Percentiles rank a stretch among this genome's conserved stretches.
phyloP scores from a whole-genome alignment of 1,140 invertebrate genomes.

The Liolophura sinensis region DNA sequence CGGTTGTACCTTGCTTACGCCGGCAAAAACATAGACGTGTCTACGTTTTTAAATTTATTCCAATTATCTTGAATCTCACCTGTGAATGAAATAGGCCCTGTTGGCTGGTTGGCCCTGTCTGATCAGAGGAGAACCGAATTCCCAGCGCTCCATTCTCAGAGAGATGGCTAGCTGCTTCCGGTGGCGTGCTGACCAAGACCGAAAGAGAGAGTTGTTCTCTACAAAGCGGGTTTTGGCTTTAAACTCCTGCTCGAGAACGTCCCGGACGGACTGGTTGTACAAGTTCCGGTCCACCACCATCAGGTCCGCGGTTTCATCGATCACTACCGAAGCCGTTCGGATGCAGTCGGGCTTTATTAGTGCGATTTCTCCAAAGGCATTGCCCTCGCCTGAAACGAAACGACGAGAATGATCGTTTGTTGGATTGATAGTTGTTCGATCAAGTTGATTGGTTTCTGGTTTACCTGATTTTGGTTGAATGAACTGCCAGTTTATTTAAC shows the following conservation, averaged over 20 bases:
- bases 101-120: constrained; percentile 37
- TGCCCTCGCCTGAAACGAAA: constrained; percentile 36
- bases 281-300: constrained; percentile 45
- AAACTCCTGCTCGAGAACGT: constrained; percentile 43
- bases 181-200: constrained; percentile 38
- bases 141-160: constrained; percentile 35
- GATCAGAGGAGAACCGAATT: constrained; percentile 37
- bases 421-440: too few relatives aligned
- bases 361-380: constrained; percentile 51
- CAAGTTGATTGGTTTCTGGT: too few relatives aligned
- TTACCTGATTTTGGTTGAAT: too few relatives aligned
- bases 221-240: constrained; percentile 43
- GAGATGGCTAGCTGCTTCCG: constrained; percentile 46
- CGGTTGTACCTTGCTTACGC: background rate
- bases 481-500: too few relatives aligned
- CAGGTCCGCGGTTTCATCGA: constrained; percentile 42
- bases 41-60: background rate
- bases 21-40: too few relatives aligned
- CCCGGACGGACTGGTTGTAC: constrained; percentile 46
- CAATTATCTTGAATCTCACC: constrained; percentile 20
- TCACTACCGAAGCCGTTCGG: constrained; percentile 50
- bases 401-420: background rate
- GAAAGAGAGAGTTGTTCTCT: constrained; percentile 38
- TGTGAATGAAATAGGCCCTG: constrained; percentile 44
- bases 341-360: constrained; percentile 49